Evolutionary conservation across 2,888 invertebrate species (phyloP).

Genomic region (Heteropelma amictum): DNA sequence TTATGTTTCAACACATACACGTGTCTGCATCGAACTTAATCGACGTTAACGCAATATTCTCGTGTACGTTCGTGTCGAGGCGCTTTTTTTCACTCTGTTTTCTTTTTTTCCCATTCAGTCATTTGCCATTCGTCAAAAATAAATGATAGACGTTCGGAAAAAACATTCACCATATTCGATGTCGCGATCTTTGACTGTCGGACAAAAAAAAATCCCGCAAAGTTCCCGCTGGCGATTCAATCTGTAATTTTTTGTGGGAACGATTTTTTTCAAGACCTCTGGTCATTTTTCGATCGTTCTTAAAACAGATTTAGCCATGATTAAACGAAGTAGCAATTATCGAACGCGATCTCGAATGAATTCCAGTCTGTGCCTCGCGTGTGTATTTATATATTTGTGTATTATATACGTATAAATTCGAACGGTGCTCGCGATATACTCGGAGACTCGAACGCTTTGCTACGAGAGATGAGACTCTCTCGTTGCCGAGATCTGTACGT

Average conservation of each 20-base stretch:
- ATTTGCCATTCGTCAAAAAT: conserved; percentile 5
- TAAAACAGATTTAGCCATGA: too few relatives aligned
- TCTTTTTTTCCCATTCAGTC: conserved; percentile 1
- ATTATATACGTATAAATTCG: conserved; percentile 1
- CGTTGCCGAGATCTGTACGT: conserved; percentile 25
- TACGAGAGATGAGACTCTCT: conserved; percentile 38
- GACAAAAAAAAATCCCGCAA: neutral
- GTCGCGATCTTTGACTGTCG: neutral
- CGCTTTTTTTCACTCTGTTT: conserved; percentile 3
- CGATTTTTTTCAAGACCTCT: too few relatives aligned
- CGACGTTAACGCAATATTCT: conserved; percentile 32
- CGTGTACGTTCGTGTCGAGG: conserved; percentile 11
- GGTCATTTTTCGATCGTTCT: too few relatives aligned
- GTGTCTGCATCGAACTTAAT: conserved; percentile 28
- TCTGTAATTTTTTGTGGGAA: too few relatives aligned
- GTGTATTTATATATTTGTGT: conserved; percentile 60
- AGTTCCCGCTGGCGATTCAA: too few relatives aligned
- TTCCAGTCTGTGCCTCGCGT: too few relatives aligned
- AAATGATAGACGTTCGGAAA: neutral
- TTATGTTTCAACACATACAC: conserved; percentile 36
- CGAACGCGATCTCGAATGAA: too few relatives aligned
- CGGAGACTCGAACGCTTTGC: conserved; percentile 49
- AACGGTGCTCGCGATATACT: conserved; percentile 24
- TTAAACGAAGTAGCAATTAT: conserved; percentile 15
- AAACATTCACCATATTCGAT: neutral